Percentiles rank a stretch among this genome's conserved stretches.
These are phyloP conservation scores for Osmerus mordax DNA, from an alignment of 2,113 vertebrate genomes.

Conservation along the genomic window DNA sequence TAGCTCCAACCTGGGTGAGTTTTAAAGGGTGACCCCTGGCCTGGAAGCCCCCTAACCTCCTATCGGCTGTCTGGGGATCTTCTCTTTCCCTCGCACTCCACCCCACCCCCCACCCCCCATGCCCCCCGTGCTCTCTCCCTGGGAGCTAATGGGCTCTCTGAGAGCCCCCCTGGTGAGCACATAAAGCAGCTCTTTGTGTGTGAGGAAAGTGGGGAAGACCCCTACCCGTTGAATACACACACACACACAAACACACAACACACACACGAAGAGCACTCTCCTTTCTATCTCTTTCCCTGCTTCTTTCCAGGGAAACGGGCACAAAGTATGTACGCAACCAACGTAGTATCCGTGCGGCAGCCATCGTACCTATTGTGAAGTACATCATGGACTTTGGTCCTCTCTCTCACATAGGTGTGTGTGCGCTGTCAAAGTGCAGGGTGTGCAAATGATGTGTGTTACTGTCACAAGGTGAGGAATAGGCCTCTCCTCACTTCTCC, in stretches of 20 bases:
- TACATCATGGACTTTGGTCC: too few relatives aligned
- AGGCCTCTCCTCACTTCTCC: too few relatives aligned
- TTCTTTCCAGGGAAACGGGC: neutral
- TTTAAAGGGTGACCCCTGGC: neutral
- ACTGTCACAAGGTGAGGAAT: too few relatives aligned
- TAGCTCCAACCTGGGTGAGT: too few relatives aligned
- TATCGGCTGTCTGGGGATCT: neutral
- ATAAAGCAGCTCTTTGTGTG: conserved; percentile 66
- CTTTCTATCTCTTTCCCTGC: conserved; percentile 5
- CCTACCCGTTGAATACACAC: conserved; percentile 54
- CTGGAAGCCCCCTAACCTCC: neutral
- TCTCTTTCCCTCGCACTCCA: conserved; percentile 28
- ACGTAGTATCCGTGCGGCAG: too few relatives aligned
- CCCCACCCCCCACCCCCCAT: conserved; percentile 44
- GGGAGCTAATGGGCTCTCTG: conserved; percentile 55
- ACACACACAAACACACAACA: too few relatives aligned
- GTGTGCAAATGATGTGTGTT: too few relatives aligned
- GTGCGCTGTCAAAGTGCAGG: too few relatives aligned
- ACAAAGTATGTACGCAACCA: too few relatives aligned
- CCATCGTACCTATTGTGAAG: too few relatives aligned
- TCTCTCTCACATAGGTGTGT: too few relatives aligned
- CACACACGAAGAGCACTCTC: conserved; percentile 15
- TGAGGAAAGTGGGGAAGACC: conserved; percentile 55
- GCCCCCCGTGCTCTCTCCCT: conserved; percentile 46
- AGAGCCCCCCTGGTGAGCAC: conserved; percentile 59